These are phyloP conservation scores for Cheiracanthium punctorium DNA, from an alignment of 2,888 invertebrate genomes.

Conservation along the genomic window DNA sequence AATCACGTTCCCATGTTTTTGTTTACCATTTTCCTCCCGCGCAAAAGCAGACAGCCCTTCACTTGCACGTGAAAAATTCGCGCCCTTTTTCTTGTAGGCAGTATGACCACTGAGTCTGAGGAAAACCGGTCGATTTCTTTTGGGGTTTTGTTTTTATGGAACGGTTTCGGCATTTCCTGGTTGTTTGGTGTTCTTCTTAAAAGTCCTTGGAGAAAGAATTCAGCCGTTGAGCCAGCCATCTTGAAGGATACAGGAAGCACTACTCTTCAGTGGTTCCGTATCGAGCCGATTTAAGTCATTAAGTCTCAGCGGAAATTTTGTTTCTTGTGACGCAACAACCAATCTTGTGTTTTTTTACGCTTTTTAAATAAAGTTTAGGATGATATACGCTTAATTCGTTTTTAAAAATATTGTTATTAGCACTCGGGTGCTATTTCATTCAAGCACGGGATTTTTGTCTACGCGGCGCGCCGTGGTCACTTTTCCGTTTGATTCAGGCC, in stretches of 20 bases:
- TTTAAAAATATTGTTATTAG: no score
- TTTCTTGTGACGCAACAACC: no score
- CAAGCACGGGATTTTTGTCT: no score
- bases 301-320: neutral
- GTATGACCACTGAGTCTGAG: neutral
- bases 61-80: no score
- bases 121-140: conserved; percentile 8
- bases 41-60: neutral
- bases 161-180: conserved; percentile 19
- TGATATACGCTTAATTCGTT: no score
- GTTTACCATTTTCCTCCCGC: neutral
- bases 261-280: neutral
- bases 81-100: no score
- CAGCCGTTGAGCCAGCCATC: neutral
- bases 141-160: neutral
- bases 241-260: neutral
- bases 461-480: no score
- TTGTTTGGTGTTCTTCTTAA: neutral
- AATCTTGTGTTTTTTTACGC: no score
- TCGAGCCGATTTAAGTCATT: neutral
- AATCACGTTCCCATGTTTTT: neutral
- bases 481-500: no score
- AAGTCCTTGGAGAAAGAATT: neutral
- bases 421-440: no score
- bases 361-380: no score